Evolutionary conservation across 2,888 invertebrate genomes (phyloP).

Genomic region (Panzeria rudis): DNA sequence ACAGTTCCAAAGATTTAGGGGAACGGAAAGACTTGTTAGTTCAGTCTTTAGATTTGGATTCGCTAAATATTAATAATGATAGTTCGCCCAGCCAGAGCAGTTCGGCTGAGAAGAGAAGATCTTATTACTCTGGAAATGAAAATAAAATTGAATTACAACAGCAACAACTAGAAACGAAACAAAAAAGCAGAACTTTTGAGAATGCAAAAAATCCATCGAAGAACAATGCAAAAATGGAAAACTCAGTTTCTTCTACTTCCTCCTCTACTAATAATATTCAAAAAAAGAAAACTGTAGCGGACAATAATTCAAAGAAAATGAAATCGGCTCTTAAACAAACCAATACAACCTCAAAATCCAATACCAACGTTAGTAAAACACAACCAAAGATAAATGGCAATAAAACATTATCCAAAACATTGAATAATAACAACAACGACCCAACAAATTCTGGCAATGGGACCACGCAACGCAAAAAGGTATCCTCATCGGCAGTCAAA

Average conservation of each 20-base stretch:
- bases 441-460: slow-evolving; percentile 31
- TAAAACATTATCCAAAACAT: slow-evolving; percentile 51
- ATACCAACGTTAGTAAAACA: slow-evolving; percentile 46
- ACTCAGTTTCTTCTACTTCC: slow-evolving; percentile 11
- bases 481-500: slow-evolving; percentile 6
- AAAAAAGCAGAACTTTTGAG: slow-evolving; percentile 40
- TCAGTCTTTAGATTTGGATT: slow-evolving; percentile 81
- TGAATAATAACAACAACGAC: slow-evolving; percentile 64
- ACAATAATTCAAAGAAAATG: slow-evolving; percentile 75
- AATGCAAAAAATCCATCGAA: slow-evolving; percentile 35
- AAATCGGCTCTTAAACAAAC: slow-evolving; percentile 77
- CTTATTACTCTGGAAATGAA: slow-evolving; percentile 38
- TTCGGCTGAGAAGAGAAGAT: slow-evolving; percentile 57
- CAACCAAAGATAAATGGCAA: slow-evolving; percentile 61
- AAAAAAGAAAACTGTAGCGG: slow-evolving; percentile 67
- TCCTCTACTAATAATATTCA: slow-evolving; percentile 37
- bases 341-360: slow-evolving; percentile 40
- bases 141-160: slow-evolving; percentile 18
- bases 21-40: slow-evolving; percentile 87
- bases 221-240: slow-evolving; percentile 42
- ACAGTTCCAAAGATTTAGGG: slow-evolving; percentile 87
- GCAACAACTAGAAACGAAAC: slow-evolving; percentile 34
- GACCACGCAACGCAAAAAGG: slow-evolving; percentile 32
- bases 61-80: slow-evolving; percentile 79
- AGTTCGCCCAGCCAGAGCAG: slow-evolving; percentile 48